Evolutionary conservation across 2,797 vertebrate genomes (phyloP).

Genomic region (Poeciliopsis presidionis): DNA sequence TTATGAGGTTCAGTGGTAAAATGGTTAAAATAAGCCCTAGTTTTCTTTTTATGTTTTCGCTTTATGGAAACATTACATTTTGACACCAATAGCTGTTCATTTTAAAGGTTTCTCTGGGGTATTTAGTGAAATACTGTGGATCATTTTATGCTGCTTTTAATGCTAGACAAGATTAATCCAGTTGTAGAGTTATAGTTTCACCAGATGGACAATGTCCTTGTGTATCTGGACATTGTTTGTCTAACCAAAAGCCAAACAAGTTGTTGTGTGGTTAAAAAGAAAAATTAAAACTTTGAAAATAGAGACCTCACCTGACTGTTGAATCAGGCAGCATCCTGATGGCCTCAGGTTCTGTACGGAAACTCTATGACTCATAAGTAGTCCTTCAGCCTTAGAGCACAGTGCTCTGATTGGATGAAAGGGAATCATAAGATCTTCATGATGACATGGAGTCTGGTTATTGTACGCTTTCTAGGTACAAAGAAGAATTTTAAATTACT

Average conservation of each 20-base stretch:
- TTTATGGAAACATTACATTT: constrained; percentile 19
- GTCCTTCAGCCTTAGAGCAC: background rate
- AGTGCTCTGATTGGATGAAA: background rate
- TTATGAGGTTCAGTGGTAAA: constrained; percentile 55
- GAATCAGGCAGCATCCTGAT: background rate
- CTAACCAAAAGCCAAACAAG: background rate
- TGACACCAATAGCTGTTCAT: background rate
- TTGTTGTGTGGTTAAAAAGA: background rate
- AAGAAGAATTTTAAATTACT: background rate
- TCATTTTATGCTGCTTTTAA: background rate
- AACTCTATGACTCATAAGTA: constrained; percentile 3
- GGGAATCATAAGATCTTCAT: background rate
- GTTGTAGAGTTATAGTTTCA: background rate
- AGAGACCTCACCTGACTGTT: background rate
- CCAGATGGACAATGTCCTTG: background rate
- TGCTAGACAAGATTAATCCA: background rate
- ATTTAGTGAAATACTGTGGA: background rate
- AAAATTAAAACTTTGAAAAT: background rate
- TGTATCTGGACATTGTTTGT: background rate
- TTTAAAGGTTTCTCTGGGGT: background rate
- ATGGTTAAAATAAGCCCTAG: constrained; percentile 43
- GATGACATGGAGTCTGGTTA: background rate
- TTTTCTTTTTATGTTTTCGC: constrained; percentile 40
- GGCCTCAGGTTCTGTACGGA: background rate
- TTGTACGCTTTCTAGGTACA: background rate